Base-by-base conservation (phyloP, 2,113 vertebrate genomes). In the Gobius niger region DNA sequence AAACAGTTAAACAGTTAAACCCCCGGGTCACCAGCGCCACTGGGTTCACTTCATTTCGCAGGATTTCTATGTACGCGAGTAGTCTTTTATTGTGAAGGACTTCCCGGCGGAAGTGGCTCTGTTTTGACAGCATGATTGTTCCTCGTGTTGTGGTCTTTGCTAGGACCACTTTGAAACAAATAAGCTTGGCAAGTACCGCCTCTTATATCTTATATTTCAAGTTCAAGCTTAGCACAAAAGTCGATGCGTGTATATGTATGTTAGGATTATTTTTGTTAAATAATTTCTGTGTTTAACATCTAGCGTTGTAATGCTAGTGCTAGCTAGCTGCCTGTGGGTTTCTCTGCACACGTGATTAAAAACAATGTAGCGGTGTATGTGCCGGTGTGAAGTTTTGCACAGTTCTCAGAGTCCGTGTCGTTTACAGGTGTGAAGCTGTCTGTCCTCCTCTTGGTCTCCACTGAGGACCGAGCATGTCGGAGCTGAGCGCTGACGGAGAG, bases 61-160 rank as follows among this genome's bases (percentile, higher is more conserved):
- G n/a, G n/a, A n/a, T n/a, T n/a, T n/a, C n/a, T n/a, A n/a, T n/a
- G n/a, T n/a, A n/a, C n/a, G n/a, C n/a, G n/a, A n/a, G 24, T 34
- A 34, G 24, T 34, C 18, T 82, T 78, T 86, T 83, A 80, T 71
- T 82, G 0, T 81, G 81, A 74, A 78, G 40, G 14, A 6, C 0
- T 0, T 60, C 2, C 0, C 0, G 4, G 62, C 75, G 80, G 83
- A 80, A 76, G 53, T 50, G 0, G 2, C 3, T 3, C 1, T 57
- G 19, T 65, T 63, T 19, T 47, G n/a, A 24, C 57, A 57, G 3
- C 66, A 15, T 68, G 41, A 2, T 11, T 46, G 65, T 19, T 47
- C 83, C 84, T 78, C 84, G 84, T 90, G 89, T 70, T 87, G 75
- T 65, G 52, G 41, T 49, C 46, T 24, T 71, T 63, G 24, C 24